Conservation (phyloP, 2,888 invertebrate genomes). For the Leistus spinibarbis region DNA sequence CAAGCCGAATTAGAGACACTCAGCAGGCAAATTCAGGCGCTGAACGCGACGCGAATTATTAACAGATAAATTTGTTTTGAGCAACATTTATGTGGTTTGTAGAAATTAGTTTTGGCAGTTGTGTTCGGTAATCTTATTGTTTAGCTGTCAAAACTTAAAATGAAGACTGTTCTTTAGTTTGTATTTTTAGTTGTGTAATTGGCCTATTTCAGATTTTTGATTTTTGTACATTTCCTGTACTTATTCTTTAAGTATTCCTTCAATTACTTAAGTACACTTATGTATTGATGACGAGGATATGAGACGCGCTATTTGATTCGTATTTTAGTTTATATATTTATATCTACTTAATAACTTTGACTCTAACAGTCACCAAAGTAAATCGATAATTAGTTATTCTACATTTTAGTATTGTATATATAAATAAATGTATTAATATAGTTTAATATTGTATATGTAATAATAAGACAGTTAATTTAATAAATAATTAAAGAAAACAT, state of each 20-base stretch:
- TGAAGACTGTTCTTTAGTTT: neutral
- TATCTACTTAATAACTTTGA: neutral
- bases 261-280: neutral
- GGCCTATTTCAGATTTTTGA: neutral
- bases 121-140: neutral
- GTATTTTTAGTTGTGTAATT: neutral
- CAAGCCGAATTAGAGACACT: constrained; percentile 7
- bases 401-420: neutral
- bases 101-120: neutral
- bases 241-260: neutral
- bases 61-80: constrained; percentile 15
- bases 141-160: neutral
- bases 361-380: neutral
- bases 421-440: neutral
- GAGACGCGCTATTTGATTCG: neutral
- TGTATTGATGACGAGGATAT: neutral
- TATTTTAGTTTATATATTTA: neutral
- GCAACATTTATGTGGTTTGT: neutral
- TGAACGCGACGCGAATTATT: neutral
- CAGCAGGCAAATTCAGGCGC: constrained; percentile 14
- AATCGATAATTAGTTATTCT: too few relatives aligned
- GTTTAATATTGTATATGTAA: neutral
- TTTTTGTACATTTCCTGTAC: neutral
- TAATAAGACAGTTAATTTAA: neutral
- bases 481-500: too few relatives aligned